Evolutionary conservation across 2,888 invertebrate species (phyloP), one percentile per base, ranked within the genome.

Genomic region (Graphium colonna): DNA sequence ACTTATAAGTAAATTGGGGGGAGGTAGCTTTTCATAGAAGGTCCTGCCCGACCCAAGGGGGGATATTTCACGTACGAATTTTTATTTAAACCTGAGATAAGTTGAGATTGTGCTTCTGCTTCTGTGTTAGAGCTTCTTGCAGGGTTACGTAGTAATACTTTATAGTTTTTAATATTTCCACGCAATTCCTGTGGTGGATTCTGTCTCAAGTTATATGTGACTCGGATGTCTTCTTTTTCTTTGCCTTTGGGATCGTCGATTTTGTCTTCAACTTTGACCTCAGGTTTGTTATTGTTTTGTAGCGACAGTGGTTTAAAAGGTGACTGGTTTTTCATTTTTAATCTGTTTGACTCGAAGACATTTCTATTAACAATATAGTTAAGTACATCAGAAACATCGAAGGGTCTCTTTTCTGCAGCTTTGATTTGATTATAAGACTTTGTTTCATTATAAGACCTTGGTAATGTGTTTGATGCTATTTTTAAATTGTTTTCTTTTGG

Each of bases 21-120:
- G 50, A 84, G 62, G 63, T 88, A 88, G 54, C 77, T 79, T 61
- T 84, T 89, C 72, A 79, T 72, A 0, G 88, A 77, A 10, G 89
- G 89, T 2, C 89, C 89, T 4, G 88, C 88, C 52, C 89, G 71
- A 2, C 89, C 89, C 57, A 89, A 64, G 0, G 86, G 88, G 3
- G 87, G 89, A 47, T 85, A 66, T 57, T 73, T 76, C 9, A 74
- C 66, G 4, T 70, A 59, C 9, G 9, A 56, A 40, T 63, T 65
- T 70, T 77, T 81, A 10, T 75, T 59, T n/a, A 75, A 73, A 45
- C 78, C 77, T 40, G 70, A 72, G 46, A 74, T 57, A 56, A 79
- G 77, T 60, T 75, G 73, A 56, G 62, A 58, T 48, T 71, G 67
- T 59, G 72, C 73, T 39, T 68, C 64, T 44, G 69, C 64, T 57